These are phyloP conservation scores for Pristionchus pacificus DNA, from an alignment of 1,140 invertebrate genomes.

Conservation along the genomic window DNA sequence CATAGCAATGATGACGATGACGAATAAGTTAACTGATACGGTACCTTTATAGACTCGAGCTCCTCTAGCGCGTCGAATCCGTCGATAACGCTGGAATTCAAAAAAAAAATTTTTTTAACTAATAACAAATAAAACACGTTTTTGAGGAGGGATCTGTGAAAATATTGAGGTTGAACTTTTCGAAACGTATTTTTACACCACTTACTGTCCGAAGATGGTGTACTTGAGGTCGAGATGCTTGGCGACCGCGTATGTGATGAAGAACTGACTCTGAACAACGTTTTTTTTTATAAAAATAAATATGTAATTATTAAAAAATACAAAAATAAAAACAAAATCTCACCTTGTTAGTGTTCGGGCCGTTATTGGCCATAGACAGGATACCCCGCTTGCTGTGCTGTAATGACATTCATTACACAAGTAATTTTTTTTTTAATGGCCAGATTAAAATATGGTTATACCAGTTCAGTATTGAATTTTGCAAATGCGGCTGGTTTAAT, in stretches of 20 bases:
- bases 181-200: too few species aligned
- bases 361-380: conserved; percentile 97
- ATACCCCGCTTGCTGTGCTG: conserved; percentile 80
- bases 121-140: conserved; percentile 8
- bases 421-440: too few species aligned
- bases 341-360: conserved; percentile 81
- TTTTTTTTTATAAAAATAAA: too few species aligned
- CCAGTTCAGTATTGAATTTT: too few species aligned
- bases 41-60: conserved; percentile 84
- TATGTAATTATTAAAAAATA: too few species aligned
- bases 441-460: conserved; percentile 9
- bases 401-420: conserved; percentile 58
- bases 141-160: too few species aligned
- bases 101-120: conserved; percentile 57
- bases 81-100: conserved; percentile 91
- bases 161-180: too few species aligned
- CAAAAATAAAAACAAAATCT: too few species aligned
- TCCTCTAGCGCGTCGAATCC: conserved; percentile 91
- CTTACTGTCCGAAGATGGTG: conserved; percentile 88
- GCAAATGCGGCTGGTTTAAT: too few species aligned
- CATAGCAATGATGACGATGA: too few species aligned
- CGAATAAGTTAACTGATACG: conserved; percentile 67
- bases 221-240: conserved; percentile 95
- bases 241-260: conserved; percentile 86
- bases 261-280: conserved; percentile 95